Percentiles rank a stretch among this genome's conserved stretches.
These are phyloP conservation scores for Gastrophysa polygoni DNA, from an alignment of 2,888 invertebrate species.

Conservation along the genomic window DNA sequence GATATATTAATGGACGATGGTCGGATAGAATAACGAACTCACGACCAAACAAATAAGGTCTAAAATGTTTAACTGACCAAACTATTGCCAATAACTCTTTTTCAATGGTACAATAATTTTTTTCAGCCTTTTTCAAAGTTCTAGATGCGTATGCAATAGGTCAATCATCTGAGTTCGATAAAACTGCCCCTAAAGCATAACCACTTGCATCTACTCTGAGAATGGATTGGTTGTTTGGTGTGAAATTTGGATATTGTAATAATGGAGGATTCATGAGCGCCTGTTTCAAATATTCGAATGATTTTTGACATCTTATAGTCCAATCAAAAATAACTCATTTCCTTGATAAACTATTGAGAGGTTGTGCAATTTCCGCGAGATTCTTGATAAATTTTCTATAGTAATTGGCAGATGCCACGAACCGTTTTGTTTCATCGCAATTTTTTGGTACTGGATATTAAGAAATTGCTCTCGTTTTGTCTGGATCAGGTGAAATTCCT, in stretches of 20 bases:
- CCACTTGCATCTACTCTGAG: constrained; percentile 24
- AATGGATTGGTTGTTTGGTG: background rate
- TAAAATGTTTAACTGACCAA: constrained; percentile 13
- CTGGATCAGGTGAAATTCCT: constrained; percentile 18
- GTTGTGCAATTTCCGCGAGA: constrained; percentile 20
- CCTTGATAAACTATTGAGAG: constrained; percentile 3
- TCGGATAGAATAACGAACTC: background rate
- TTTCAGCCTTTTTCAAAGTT: constrained; percentile 25
- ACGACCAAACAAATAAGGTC: constrained; percentile 8
- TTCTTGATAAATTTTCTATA: constrained; percentile 16
- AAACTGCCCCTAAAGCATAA: constrained; percentile 21
- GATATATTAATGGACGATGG: constrained; percentile 1
- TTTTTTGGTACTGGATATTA: constrained; percentile 13
- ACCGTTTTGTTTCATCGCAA: constrained; percentile 15
- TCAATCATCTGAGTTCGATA: constrained; percentile 16
- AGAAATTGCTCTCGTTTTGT: constrained; percentile 1
- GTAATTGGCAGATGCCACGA: constrained; percentile 8
- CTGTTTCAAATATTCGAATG: constrained; percentile 16
- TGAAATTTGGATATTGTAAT: constrained; percentile 7
- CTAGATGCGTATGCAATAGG: constrained; percentile 28
- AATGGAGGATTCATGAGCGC: constrained; percentile 6
- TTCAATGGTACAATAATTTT: background rate
- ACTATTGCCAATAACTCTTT: background rate
- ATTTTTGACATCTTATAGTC: constrained; percentile 13
- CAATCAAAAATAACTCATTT: background rate